Conservation (phyloP, 2,797 vertebrate species). For the Lepilemur septentrionalis region DNA sequence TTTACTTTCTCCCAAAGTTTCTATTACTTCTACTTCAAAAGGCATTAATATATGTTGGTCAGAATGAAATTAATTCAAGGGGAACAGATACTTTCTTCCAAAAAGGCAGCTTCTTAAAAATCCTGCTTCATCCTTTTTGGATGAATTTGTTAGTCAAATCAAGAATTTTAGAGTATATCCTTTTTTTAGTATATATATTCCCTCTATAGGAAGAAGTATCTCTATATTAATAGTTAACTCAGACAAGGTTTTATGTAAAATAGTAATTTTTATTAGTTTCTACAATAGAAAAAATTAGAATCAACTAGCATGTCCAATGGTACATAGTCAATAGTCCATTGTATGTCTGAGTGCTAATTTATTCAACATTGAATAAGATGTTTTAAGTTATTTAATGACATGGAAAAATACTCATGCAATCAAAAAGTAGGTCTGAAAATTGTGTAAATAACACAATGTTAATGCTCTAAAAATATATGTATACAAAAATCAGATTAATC, state of each 20-base stretch:
- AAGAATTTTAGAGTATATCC: constrained; percentile 2
- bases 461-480: constrained; percentile 27
- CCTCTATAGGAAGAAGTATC: background rate
- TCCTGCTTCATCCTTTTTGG: constrained; percentile 14
- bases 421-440: constrained; percentile 12
- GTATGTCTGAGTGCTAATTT: background rate
- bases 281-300: constrained; percentile 49
- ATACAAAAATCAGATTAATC: background rate
- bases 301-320: background rate
- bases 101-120: constrained; percentile 24
- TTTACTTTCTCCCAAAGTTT: constrained; percentile 40
- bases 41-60: constrained; percentile 28
- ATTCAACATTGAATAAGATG: constrained; percentile 1
- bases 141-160: constrained; percentile 41
- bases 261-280: constrained; percentile 52
- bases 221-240: background rate
- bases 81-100: background rate
- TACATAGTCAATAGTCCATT: constrained; percentile 40
- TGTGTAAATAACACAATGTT: background rate
- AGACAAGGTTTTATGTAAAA: constrained; percentile 38
- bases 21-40: constrained; percentile 54
- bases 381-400: constrained; percentile 36
- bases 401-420: constrained; percentile 11
- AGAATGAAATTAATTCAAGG: constrained; percentile 48
- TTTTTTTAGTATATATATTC: background rate